These are phyloP conservation scores for Poecilia latipinna DNA, from an alignment of 2,113 vertebrate species.

Conservation along the genomic window DNA sequence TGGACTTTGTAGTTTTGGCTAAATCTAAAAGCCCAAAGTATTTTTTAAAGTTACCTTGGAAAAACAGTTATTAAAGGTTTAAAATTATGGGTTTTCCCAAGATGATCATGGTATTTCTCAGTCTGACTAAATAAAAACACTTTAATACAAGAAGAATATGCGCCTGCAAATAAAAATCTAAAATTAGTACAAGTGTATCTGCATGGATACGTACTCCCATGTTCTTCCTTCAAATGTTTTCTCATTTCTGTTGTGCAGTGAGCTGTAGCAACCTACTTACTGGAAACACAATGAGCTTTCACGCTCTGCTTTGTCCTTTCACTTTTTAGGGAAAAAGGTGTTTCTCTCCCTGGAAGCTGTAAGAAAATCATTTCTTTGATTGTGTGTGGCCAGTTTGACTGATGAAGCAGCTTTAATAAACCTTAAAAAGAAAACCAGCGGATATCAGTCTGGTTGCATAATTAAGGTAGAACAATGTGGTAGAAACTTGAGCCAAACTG, in stretches of 20 bases:
- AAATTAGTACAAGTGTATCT: neutral
- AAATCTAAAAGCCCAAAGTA: neutral
- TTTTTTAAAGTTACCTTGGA: neutral
- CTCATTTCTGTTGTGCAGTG: constrained; percentile 45
- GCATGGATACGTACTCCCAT: neutral
- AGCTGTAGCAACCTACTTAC: constrained; percentile 22
- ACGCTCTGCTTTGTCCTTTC: constrained; percentile 29
- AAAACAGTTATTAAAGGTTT: neutral
- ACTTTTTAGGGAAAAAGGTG: neutral
- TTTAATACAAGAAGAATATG: neutral
- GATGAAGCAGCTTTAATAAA: constrained; percentile 12
- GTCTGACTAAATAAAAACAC: neutral
- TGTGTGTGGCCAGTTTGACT: constrained; percentile 5
- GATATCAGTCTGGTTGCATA: constrained; percentile 14
- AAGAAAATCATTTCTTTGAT: neutral
- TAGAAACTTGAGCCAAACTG: neutral
- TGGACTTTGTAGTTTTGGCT: neutral
- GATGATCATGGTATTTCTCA: no score
- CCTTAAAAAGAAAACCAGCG: constrained; percentile 26
- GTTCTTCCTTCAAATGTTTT: constrained; percentile 4
- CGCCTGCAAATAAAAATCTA: neutral
- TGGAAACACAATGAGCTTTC: constrained; percentile 28
- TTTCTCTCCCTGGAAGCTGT: constrained; percentile 4
- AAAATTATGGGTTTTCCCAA: no score
- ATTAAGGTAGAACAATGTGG: constrained; percentile 15